Evolutionary conservation across 2,113 vertebrate genomes (phyloP).

Genomic region (Sminthopsis crassicaudata): DNA sequence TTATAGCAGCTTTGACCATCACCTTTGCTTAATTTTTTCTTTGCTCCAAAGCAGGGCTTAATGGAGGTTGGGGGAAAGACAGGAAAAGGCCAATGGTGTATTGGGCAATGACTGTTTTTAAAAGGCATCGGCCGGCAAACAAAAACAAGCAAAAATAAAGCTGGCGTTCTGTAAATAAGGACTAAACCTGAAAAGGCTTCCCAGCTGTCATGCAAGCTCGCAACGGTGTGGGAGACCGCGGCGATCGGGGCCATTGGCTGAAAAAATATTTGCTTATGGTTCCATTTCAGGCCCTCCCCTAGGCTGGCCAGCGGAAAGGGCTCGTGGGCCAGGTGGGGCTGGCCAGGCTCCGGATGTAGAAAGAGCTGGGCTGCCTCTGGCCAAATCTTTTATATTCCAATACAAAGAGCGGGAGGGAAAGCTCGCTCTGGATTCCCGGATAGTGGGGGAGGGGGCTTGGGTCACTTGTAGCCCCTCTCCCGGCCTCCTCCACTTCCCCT

Average conservation of each 20-base stretch:
- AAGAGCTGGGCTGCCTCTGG: not conserved
- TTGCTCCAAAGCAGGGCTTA: not conserved
- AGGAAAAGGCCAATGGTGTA: not conserved
- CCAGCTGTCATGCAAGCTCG: slow-evolving; percentile 34
- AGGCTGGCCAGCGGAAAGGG: slow-evolving; percentile 50
- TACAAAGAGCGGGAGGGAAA: not conserved
- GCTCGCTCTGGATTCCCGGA: not conserved
- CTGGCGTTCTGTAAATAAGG: slow-evolving; percentile 21
- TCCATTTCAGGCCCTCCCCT: slow-evolving; percentile 45
- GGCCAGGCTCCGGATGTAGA: slow-evolving; percentile 16
- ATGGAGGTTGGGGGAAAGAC: not conserved
- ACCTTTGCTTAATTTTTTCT: not conserved
- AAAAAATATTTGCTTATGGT: slow-evolving; percentile 59
- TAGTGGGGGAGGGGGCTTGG: not conserved
- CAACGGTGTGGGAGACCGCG: slow-evolving; percentile 51
- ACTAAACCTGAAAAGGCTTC: slow-evolving; percentile 52
- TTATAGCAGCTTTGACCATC: not conserved
- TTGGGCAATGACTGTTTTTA: not conserved
- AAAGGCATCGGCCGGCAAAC: not conserved
- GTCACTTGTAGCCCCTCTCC: not conserved
- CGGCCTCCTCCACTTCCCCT: not conserved
- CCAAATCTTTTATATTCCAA: not conserved
- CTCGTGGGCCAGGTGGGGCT: not conserved
- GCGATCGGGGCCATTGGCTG: slow-evolving; percentile 54
- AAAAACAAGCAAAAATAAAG: slow-evolving; percentile 36